Conservation (phyloP, 2,113 vertebrate genomes). For the Scytalopus superciliaris region DNA sequence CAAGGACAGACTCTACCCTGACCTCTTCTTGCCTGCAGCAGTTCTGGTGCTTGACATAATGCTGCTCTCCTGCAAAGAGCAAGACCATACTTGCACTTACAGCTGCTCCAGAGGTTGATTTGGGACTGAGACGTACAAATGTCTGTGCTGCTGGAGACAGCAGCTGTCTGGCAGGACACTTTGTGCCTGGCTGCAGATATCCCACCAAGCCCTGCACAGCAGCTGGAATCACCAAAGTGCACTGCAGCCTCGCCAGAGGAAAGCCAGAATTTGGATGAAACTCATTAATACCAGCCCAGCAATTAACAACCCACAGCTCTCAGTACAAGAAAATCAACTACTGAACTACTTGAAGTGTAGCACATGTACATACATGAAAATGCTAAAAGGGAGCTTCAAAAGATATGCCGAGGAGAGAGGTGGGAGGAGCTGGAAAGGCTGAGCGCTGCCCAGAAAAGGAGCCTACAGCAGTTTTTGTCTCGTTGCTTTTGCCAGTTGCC, state of each 20-base stretch:
- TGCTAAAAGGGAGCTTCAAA: conserved; percentile 54
- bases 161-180: neutral
- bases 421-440: conserved; percentile 28
- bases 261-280: conserved; percentile 2
- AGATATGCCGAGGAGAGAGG: neutral
- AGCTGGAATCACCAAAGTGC: neutral
- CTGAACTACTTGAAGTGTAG: conserved; percentile 3
- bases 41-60: neutral
- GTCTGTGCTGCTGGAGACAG: neutral
- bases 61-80: neutral
- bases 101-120: neutral
- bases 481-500: conserved; percentile 18
- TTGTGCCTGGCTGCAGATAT: neutral
- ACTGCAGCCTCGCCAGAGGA: neutral
- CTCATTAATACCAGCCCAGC: conserved; percentile 22
- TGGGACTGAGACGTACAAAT: neutral
- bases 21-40: neutral
- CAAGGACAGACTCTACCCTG: neutral
- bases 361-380: conserved; percentile 63
- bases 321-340: conserved; percentile 42
- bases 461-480: conserved; percentile 60
- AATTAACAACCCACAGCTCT: conserved; percentile 42
- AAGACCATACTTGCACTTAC: neutral
- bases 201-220: rapidly evolving
- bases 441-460: conserved; percentile 27